Evolutionary conservation across 2,888 invertebrate genomes (phyloP).

Genomic region (Ormyrus rosae): DNA sequence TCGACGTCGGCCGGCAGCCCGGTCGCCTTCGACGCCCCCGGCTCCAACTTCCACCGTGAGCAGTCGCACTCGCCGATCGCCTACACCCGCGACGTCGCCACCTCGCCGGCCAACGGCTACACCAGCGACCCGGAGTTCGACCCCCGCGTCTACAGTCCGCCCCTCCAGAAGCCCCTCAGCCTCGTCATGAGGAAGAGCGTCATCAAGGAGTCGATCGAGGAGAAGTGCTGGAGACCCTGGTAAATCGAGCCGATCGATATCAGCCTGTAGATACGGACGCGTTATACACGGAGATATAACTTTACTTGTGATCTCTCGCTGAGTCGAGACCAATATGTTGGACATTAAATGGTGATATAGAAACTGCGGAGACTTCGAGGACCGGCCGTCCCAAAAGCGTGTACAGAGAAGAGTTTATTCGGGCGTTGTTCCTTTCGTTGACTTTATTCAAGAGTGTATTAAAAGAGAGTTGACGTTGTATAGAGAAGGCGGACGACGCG

Average conservation of each 20-base stretch:
- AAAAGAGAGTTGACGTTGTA: slow-evolving; percentile 2
- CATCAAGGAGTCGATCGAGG: slow-evolving; percentile 77
- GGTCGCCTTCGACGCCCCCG: slow-evolving; percentile 77
- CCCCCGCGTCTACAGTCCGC: slow-evolving; percentile 75
- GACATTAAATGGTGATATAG: slow-evolving; percentile 14
- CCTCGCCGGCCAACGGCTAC: slow-evolving; percentile 73
- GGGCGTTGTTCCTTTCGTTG: slow-evolving; percentile 57
- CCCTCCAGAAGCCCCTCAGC: slow-evolving; percentile 81
- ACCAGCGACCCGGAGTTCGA: slow-evolving; percentile 73
- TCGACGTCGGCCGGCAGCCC: slow-evolving; percentile 76
- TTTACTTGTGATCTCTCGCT: slow-evolving; percentile 48
- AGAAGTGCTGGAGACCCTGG: slow-evolving; percentile 91
- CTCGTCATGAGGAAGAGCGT: slow-evolving; percentile 81
- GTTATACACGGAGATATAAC: not conserved
- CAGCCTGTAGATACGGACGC: not conserved
- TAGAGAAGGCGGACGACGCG: not conserved
- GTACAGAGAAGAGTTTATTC: slow-evolving; percentile 35
- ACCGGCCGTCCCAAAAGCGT: not conserved
- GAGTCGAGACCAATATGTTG: slow-evolving; percentile 20
- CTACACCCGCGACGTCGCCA: slow-evolving; percentile 76
- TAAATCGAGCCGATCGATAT: slow-evolving; percentile 67
- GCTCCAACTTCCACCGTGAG: slow-evolving; percentile 76
- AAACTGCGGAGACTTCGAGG: not conserved
- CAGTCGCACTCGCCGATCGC: slow-evolving; percentile 68
- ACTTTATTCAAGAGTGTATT: slow-evolving; percentile 56